These are phyloP conservation scores for Microplitis deprimator DNA, from an alignment of 2,888 invertebrate species.

Conservation along the genomic window DNA sequence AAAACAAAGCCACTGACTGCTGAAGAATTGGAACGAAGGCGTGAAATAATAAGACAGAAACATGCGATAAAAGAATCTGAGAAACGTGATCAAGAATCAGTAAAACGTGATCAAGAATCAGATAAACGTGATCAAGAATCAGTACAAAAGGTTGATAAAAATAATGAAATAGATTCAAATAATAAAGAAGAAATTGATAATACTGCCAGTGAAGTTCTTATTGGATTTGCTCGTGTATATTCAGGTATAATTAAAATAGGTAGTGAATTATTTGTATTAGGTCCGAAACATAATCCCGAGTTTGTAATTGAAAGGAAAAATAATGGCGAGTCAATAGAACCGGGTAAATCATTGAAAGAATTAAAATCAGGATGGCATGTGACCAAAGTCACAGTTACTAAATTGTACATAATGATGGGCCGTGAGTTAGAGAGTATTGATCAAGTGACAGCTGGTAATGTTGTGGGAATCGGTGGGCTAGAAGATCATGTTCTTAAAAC, in stretches of 20 bases:
- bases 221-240: slow-evolving; percentile 94
- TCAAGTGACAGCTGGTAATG: slow-evolving; percentile 90
- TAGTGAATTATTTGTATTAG: slow-evolving; percentile 85
- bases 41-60: slow-evolving; percentile 79
- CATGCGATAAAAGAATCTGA: slow-evolving; percentile 69
- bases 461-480: slow-evolving; percentile 90
- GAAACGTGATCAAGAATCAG: background rate
- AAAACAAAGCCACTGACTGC: slow-evolving; percentile 83
- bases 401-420: slow-evolving; percentile 93
- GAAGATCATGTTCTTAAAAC: slow-evolving; percentile 90
- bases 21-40: slow-evolving; percentile 80
- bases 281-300: slow-evolving; percentile 90
- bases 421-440: slow-evolving; percentile 87
- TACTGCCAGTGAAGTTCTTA: slow-evolving; percentile 76
- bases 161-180: background rate
- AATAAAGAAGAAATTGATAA: slow-evolving; percentile 41
- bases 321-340: slow-evolving; percentile 71
- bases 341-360: slow-evolving; percentile 75
- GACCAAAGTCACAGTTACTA: slow-evolving; percentile 78
- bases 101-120: background rate
- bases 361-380: slow-evolving; percentile 78
- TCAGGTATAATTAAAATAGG: slow-evolving; percentile 87
- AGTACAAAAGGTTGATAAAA: slow-evolving; percentile 26
- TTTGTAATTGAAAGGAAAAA: slow-evolving; percentile 72
- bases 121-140: background rate